Evolutionary conservation across 2,888 invertebrate genomes (phyloP).

Genomic region (Drosophila melanosoma): DNA sequence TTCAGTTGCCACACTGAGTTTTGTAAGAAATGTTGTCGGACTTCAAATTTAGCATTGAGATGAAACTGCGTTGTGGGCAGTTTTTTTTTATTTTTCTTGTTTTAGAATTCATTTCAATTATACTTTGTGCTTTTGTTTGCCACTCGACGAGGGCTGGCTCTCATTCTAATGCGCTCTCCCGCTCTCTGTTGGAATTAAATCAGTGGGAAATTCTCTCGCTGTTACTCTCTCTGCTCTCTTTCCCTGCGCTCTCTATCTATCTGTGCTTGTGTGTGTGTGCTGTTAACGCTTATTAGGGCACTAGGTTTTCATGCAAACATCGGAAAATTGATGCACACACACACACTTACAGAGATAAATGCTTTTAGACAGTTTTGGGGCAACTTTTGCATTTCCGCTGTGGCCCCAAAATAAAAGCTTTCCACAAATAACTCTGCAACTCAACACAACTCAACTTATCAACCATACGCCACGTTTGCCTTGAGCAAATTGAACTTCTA

Average conservation of each 20-base stretch:
- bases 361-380: conserved; percentile 58
- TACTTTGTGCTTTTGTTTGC: conserved; percentile 29
- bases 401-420: conserved; percentile 45
- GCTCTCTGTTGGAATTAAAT: conserved; percentile 6
- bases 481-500: conserved; percentile 61
- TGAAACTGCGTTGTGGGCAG: conserved; percentile 41
- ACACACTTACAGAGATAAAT: conserved; percentile 32
- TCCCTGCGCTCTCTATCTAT: conserved; percentile 4
- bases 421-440: conserved; percentile 34
- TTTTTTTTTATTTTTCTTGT: conserved; percentile 30
- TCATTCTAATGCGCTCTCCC: conserved; percentile 28
- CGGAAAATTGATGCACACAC: conserved; percentile 70
- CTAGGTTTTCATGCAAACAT: conserved; percentile 79
- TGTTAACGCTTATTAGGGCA: conserved; percentile 78
- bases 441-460: conserved; percentile 11
- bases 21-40: conserved; percentile 17
- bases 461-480: conserved; percentile 53
- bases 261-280: conserved; percentile 18
- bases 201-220: conserved; percentile 5
- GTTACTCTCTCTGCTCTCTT: conserved; percentile 11
- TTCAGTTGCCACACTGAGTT: conserved; percentile 36
- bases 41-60: conserved; percentile 34
- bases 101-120: conserved; percentile 57
- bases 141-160: conserved; percentile 10
- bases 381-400: conserved; percentile 68